These are phyloP conservation scores for Cephalopterus ornatus DNA, from an alignment of 2,113 vertebrate genomes.

Conservation along the genomic window DNA sequence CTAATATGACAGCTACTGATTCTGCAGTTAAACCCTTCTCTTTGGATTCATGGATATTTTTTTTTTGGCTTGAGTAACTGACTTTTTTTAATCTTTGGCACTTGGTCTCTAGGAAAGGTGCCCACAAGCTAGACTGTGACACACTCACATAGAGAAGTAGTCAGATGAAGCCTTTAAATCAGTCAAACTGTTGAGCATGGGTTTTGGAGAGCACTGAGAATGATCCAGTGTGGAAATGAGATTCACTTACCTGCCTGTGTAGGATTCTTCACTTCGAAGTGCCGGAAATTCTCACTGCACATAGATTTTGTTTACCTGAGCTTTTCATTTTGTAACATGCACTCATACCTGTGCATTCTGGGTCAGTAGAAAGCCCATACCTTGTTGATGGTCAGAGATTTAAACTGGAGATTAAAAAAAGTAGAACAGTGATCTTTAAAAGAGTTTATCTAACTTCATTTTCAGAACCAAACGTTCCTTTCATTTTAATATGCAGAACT, in stretches of 20 bases:
- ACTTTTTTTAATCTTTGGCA: neutral
- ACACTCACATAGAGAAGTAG: neutral
- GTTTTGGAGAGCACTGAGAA: neutral
- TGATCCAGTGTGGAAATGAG: neutral
- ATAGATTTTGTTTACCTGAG: neutral
- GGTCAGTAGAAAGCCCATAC: neutral
- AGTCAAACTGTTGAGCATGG: rapidly evolving
- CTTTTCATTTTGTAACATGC: neutral
- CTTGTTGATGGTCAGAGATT: neutral
- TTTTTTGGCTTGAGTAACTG: neutral
- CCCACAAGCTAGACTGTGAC: neutral
- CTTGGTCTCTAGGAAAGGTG: neutral
- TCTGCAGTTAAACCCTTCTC: neutral
- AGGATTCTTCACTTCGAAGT: neutral
- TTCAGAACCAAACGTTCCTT: neutral
- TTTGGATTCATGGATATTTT: neutral
- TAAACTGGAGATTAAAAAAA: neutral
- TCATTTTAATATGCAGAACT: neutral
- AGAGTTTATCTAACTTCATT: neutral
- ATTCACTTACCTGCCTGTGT: neutral
- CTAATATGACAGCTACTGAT: neutral
- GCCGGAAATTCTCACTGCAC: neutral
- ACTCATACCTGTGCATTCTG: neutral
- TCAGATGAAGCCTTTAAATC: neutral
- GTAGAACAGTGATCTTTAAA: neutral